Base-by-base conservation (phyloP, 2,888 invertebrate genomes). In the Stenchaetothrips biformis region DNA sequence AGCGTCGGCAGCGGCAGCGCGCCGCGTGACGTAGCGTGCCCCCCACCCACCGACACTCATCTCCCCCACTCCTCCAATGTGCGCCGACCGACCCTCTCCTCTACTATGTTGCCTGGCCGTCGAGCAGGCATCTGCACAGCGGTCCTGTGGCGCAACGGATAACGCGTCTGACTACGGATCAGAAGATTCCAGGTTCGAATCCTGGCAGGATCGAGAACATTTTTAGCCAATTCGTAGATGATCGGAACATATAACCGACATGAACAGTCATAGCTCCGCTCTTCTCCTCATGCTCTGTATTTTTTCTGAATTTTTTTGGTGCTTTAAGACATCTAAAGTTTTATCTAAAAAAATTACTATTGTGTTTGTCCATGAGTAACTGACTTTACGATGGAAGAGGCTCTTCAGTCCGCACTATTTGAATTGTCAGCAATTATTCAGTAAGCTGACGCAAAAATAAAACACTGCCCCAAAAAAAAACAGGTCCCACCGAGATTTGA, bases 81-180 rank as follows among this genome's bases (percentile, higher is more conserved):
- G 25, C 0, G 25, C 37, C 37, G 37, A 1, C 37, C 1, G 37
- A 2, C 37, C 67, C 67, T 25, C 0, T 6, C 25, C 21, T 25
- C 8, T 9, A 21, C 25, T 53, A 21, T 0, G 25, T 11, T 25
- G 67, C 4, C 53, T 53, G 2, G 67, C 7, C 67, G 37, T 37
- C 2, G 37, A 3, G 37, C 77, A n/a, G n/a, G n/a, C n/a, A 16
- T n/a, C 48, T 0, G 11, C 21, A 4, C n/a, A 79, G 47, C 16
- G 79, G 79, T 67, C 79, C 79, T 79, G 79, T 85, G 85, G 85
- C 85, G 85, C 85, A 85, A 85, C 83, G 85, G 85, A 85, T 84
- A 85, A 84, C 85, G 85, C 85, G 85, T 85, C 85, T 85, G 85
- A 85, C 85, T 85, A 85, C 85, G 84, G 85, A 85, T 85, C 84